Base-by-base conservation (phyloP, 2,888 invertebrate genomes). In the Drosophila cognata region DNA sequence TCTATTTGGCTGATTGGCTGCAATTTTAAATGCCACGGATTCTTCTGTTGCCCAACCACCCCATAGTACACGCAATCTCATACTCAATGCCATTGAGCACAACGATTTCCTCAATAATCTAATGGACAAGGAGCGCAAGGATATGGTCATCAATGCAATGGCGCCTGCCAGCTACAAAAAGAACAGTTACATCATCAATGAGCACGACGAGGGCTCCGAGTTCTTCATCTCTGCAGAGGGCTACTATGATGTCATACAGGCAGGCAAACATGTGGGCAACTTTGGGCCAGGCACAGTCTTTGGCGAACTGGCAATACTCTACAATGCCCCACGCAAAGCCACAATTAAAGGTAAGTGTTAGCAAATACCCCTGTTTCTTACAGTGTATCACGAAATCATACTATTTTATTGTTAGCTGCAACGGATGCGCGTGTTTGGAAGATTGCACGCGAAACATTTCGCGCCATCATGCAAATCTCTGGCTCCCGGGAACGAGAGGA, bases 271-370 rank as follows among this genome's bases (percentile, higher is more conserved):
- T 4, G 95, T 98, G 53, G 96, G 96, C 50, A 96, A 94, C 68
- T 96, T 99, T 92, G 96, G 96, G 0, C 95, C 97, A 0, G 97
- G 97, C 7, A 95, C 96, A 89, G 95, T 97, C 74, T 95, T 99
- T 94, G 99, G 99, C 2, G 99, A 99, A 94, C 94, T 99, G 59
- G 98, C 99, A 11, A 96, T 99, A 81, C 94, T 99, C 35, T 99
- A 99, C 93, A 98, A 98, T 93, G 98, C 98, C 43, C 97, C 97
- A 89, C 94, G 98, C 77, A 96, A 97, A 79, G 98, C 98, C 1
- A 97, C 98, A 0, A 96, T 98, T 71, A 94, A 95, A 93, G 96
- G 97, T 96, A 93, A 70, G 33, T 11, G 4, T 18, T 2, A 18
- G 4, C 5, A 13, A 43, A 11, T 2, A 21, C 8, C 7, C 7